Percentiles rank a stretch among this genome's conserved stretches.
Evolutionary conservation across 2,888 invertebrate genomes (phyloP).

Genomic region (Scaptomyza polygonia): DNA sequence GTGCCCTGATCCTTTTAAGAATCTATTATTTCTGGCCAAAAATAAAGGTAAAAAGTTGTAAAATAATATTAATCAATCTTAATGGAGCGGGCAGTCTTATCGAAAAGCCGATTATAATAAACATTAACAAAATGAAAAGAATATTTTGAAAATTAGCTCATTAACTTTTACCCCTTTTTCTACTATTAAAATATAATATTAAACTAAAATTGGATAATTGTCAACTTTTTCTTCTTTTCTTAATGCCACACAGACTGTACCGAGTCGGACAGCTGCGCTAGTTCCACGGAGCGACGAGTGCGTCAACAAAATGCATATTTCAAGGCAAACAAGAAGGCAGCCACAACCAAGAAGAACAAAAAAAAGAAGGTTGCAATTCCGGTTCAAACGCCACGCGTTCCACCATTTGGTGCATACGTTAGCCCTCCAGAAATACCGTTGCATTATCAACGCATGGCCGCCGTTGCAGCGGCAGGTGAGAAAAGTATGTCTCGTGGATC

Average conservation of each 20-base stretch:
- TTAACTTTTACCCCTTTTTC: neutral
- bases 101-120: neutral
- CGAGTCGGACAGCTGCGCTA: conserved; percentile 94
- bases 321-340: conserved; percentile 88
- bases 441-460: conserved; percentile 85
- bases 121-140: neutral
- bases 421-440: conserved; percentile 88
- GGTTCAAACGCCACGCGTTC: conserved; percentile 93
- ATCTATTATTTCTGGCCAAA: no score
- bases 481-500: conserved; percentile 81
- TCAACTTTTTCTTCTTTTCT: neutral
- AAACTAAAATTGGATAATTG: neutral
- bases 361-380: conserved; percentile 92
- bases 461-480: conserved; percentile 75
- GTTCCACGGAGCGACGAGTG: conserved; percentile 85
- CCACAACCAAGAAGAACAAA: conserved; percentile 89
- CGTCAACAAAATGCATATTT: conserved; percentile 87
- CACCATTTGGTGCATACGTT: conserved; percentile 88
- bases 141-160: neutral
- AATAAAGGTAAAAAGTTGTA: neutral
- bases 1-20: neutral
- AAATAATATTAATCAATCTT: neutral
- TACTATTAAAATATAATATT: neutral
- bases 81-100: conserved; percentile 11
- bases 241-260: conserved; percentile 86